Conservation (phyloP, 1,140 invertebrate species). For the Monomorium pharaonis region DNA sequence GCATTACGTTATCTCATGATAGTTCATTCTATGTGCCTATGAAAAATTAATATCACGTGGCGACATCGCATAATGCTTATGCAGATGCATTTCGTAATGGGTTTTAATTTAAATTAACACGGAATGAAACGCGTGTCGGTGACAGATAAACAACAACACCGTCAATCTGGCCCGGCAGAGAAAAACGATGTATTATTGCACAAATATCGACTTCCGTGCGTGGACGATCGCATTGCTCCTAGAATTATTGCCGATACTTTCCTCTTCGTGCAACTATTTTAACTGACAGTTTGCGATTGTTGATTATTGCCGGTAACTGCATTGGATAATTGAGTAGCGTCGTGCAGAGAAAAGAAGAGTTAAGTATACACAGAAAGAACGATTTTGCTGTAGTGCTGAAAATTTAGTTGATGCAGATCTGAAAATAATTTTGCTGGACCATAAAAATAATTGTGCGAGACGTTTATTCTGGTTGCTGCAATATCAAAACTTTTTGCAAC, state of each 20-base stretch:
- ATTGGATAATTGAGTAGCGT: neutral
- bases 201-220: neutral
- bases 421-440: no score
- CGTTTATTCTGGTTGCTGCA: no score
- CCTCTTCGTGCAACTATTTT: neutral
- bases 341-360: neutral
- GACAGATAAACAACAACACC: neutral
- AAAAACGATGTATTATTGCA: neutral
- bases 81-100: slow-evolving; percentile 2
- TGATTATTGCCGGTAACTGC: neutral
- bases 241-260: neutral
- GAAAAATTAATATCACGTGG: slow-evolving; percentile 33
- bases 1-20: neutral
- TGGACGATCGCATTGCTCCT: neutral
- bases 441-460: no score
- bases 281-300: neutral
- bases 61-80: neutral
- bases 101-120: no score
- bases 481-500: no score
- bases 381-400: no score
- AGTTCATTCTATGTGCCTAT: neutral
- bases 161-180: neutral
- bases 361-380: neutral
- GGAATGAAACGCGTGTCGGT: slow-evolving; percentile 6
- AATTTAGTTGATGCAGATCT: no score